phyloP scores from a whole-genome alignment of 2,113 vertebrate genomes.

The Chlamydotis undulata region DNA sequence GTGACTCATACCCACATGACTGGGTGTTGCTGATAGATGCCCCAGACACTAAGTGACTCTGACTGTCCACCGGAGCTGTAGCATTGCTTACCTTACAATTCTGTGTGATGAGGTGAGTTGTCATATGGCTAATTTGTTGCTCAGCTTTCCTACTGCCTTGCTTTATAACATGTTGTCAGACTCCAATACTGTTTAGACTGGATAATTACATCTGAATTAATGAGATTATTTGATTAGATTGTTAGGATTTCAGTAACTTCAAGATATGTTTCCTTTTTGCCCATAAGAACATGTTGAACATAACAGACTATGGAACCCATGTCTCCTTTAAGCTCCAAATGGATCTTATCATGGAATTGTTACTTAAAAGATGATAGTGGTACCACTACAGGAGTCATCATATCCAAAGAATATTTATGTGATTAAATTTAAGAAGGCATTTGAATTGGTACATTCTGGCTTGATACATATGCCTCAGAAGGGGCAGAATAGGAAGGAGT shows the following conservation, averaged over 20 bases:
- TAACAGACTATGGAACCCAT: not conserved
- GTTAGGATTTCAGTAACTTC: not conserved
- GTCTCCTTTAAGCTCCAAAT: not conserved
- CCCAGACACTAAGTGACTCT: not conserved
- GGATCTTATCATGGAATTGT: not conserved
- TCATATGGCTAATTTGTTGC: rapidly evolving
- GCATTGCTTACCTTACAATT: not conserved
- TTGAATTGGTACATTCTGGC: not conserved
- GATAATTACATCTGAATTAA: not conserved
- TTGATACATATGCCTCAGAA: not conserved
- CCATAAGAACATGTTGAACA: not conserved
- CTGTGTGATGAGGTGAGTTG: rapidly evolving
- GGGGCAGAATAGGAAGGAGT: not conserved
- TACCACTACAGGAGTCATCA: not conserved
- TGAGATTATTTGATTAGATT: not conserved
- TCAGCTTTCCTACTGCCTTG: not conserved
- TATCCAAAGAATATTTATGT: not conserved
- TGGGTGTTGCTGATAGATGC: not conserved
- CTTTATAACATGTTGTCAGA: not conserved
- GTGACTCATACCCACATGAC: not conserved
- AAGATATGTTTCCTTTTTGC: not conserved
- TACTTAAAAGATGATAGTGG: not conserved
- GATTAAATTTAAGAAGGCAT: not conserved
- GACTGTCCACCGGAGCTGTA: rapidly evolving
- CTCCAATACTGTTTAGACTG: not conserved